These are phyloP conservation scores for Gallinago stenura DNA, from an alignment of 2,797 vertebrate species.

Conservation along the genomic window DNA sequence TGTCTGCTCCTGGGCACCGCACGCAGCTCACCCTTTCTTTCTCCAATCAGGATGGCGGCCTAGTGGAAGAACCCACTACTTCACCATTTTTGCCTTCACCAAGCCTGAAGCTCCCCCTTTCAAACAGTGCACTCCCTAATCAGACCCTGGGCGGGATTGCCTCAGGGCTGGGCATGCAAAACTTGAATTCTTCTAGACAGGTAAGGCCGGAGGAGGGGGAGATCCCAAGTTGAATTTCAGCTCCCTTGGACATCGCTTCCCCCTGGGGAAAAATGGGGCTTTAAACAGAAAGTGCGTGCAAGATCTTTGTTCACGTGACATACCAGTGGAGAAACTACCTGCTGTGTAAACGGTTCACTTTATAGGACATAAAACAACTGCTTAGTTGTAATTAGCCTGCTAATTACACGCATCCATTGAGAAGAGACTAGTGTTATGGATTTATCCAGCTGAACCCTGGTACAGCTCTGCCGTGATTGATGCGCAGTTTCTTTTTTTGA, in stretches of 20 bases:
- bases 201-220: conserved; percentile 78
- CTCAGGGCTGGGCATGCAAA: conserved; percentile 98
- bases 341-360: neutral
- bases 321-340: neutral
- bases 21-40: conserved; percentile 83
- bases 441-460: neutral
- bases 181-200: conserved; percentile 99
- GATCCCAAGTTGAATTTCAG: neutral
- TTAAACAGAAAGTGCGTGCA: neutral
- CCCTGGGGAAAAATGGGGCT: neutral
- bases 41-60: conserved; percentile 91
- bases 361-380: neutral
- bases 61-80: conserved; percentile 95
- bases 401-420: neutral
- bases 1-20: conserved; percentile 60
- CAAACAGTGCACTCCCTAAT: conserved; percentile 96
- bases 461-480: neutral
- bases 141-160: conserved; percentile 96
- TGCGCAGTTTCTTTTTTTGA: neutral
- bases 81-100: conserved; percentile 99
- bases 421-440: neutral
- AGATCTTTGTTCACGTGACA: neutral
- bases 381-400: conserved; percentile 3
- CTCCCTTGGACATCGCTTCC: neutral
- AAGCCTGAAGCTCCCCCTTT: conserved; percentile 97